Base-by-base conservation (phyloP, 2,888 invertebrate species). In the Perithous albicinctus region DNA sequence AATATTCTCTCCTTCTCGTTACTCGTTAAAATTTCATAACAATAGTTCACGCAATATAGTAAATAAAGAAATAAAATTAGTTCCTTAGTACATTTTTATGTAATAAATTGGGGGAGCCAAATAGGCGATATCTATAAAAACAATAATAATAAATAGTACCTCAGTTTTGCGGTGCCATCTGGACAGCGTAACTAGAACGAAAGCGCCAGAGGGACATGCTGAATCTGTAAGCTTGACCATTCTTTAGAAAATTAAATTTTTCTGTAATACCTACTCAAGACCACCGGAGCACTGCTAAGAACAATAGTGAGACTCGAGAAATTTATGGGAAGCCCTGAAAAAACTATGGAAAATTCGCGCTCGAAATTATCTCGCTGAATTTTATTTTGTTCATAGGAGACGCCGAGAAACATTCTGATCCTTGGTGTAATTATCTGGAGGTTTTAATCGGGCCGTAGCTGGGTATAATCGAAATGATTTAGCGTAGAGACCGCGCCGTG, bases 391-490 rank as follows among this genome's bases (percentile, higher is more conserved):
- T 29, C 56, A 66, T 7, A 41, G 12, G 61, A 72, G 35, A 43
- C 38, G 35, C 48, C 61, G 18, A 76, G 29, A 72, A 46, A 67
- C n/a, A 61, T 32, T 35, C 20, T 41, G 76, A 66, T 79, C 85
- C 80, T 78, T 79, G 78, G 46, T 83, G 84, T 89, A 89, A 90
- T 90, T 89, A 89, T 84, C 83, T 70, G 43, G 80, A 82, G 84
- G 78, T 86, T 88, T 88, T 88, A 88, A 88, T 89, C 87, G 83
- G 72, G 54, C 63, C 61, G 76, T 80, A 85, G 75, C 80, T 83
- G 64, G 69, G 78, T 81, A 87, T 88, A 89, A 89, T 88, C 86
- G 86, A 88, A 86, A 84, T 86, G 88, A 90, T 90, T 88, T 88
- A 87, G 86, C 87, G 85, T 82, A 85, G 88, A 86, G 87, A 84